A percentile compares a stretch with the other conserved stretches of the same genome.
Conservation (phyloP, 2,113 vertebrate species). For the Pterocles burchelli region DNA sequence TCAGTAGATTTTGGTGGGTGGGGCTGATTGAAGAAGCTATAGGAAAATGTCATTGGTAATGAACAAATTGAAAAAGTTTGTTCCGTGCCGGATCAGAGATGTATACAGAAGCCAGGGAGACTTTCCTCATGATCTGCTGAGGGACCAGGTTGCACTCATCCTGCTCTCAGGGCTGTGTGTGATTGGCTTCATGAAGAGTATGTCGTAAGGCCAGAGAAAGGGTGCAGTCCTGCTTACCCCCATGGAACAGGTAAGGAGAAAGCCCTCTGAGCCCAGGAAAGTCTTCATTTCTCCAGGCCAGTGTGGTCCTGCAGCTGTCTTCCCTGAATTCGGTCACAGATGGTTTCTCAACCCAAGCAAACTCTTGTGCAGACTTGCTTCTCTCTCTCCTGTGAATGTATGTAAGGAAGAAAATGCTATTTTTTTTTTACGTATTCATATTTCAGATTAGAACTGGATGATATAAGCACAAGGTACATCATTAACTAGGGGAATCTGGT, state of each 20-base stretch:
- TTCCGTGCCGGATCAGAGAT: not conserved
- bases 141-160: not conserved
- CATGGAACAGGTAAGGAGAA: not conserved
- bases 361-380: not conserved
- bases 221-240: not conserved
- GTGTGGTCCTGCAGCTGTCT: not conserved
- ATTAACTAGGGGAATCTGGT: not conserved
- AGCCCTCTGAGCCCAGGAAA: not conserved
- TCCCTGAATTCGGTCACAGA: not conserved
- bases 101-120: not conserved
- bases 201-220: not conserved
- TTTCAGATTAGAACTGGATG: not conserved
- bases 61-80: not conserved
- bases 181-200: not conserved
- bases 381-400: not conserved
- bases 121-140: fast-evolving
- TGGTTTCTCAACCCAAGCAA: not conserved
- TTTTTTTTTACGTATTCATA: not conserved
- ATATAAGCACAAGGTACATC: not conserved
- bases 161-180: not conserved
- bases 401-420: not conserved
- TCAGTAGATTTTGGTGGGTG: not conserved
- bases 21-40: not conserved
- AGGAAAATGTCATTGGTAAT: not conserved
- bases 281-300: not conserved